phyloP scores from a whole-genome alignment of 2,113 vertebrate species.

The Eublepharis macularius region DNA sequence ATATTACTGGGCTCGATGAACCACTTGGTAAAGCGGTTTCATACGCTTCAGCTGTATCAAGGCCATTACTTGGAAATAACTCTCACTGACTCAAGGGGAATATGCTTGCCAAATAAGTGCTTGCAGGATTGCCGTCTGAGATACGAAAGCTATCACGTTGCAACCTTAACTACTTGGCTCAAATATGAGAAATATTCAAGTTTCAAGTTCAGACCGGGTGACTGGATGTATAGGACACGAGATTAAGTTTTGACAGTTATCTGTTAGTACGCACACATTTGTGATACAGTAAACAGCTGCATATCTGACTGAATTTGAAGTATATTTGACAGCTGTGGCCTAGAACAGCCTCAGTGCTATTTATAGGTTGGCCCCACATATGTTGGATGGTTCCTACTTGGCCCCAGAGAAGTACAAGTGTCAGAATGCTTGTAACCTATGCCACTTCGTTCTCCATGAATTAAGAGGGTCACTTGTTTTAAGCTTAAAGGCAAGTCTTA shows the following conservation, averaged over 20 bases:
- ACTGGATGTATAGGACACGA: neutral
- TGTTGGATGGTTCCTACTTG: neutral
- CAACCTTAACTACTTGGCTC: neutral
- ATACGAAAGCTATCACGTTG: neutral
- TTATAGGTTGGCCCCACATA: neutral
- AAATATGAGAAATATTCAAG: neutral
- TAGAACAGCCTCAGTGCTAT: neutral
- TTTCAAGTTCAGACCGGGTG: neutral
- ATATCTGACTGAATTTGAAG: neutral
- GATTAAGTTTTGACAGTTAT: neutral
- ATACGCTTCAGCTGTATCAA: neutral
- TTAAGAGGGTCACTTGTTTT: neutral
- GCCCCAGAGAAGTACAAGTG: neutral
- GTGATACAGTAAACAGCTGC: slow-evolving; percentile 41
- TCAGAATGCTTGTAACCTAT: neutral
- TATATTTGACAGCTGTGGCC: neutral
- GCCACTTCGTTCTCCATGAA: neutral
- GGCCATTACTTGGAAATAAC: neutral
- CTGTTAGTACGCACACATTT: neutral
- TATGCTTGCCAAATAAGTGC: neutral
- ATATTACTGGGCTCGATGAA: neutral
- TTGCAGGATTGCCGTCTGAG: neutral
- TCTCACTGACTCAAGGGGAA: neutral
- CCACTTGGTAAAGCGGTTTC: neutral
- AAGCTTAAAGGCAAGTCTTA: no score